Evolutionary conservation across 2,888 invertebrate genomes (phyloP).

Genomic region (Biston betularia): DNA sequence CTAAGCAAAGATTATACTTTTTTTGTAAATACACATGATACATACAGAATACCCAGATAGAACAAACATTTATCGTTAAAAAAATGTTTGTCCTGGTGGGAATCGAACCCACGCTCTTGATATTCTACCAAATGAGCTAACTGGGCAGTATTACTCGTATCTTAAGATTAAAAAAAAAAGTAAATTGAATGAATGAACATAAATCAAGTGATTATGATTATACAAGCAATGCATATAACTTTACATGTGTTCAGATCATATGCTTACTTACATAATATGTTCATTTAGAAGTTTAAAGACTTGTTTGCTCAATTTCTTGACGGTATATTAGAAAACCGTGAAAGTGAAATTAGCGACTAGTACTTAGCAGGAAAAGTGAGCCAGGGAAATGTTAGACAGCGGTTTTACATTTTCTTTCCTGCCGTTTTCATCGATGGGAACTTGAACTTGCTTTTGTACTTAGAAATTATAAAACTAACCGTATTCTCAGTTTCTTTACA

Average conservation of each 20-base stretch:
- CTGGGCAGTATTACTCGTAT: too few species aligned
- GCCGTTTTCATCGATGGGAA: constrained; percentile 50
- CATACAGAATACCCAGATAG: too few species aligned
- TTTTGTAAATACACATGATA: too few species aligned
- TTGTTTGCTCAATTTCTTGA: constrained; percentile 36
- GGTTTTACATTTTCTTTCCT: constrained; percentile 72
- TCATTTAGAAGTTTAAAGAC: constrained; percentile 2
- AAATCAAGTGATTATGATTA: too few species aligned
- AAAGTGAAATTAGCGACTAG: constrained; percentile 72
- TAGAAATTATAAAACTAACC: not conserved
- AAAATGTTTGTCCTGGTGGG: too few species aligned
- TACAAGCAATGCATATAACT: not conserved
- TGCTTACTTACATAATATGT: not conserved
- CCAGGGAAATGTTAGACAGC: constrained; percentile 56
- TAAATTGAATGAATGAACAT: too few species aligned
- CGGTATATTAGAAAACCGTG: constrained; percentile 59
- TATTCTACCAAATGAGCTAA: too few species aligned
- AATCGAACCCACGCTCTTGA: too few species aligned
- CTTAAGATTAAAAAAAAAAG: too few species aligned
- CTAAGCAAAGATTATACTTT: too few species aligned
- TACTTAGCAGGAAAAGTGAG: constrained; percentile 73
- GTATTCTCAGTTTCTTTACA: not conserved
- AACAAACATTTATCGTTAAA: too few species aligned
- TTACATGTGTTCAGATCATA: not conserved
- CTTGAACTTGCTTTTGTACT: constrained; percentile 14